Percentiles rank a stretch among this genome's conserved stretches.
Evolutionary conservation across 2,888 invertebrate species (phyloP).

Genomic region (Leptinotarsa peninsularis): DNA sequence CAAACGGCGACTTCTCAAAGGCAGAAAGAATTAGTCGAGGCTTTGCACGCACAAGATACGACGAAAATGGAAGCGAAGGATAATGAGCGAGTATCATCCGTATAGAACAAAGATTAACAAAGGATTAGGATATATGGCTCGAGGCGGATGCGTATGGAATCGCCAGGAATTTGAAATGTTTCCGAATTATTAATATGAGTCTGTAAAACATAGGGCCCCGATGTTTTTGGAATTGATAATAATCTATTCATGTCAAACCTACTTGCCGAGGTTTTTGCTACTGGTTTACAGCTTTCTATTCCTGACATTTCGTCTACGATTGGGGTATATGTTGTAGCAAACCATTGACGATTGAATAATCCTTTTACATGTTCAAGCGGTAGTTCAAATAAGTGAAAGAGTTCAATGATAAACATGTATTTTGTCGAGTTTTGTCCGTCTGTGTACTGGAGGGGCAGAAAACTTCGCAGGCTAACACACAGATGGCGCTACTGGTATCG

Average conservation of each 20-base stretch:
- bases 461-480: no score
- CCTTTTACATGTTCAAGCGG: no score
- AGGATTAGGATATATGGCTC: constrained; percentile 10
- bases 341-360: no score
- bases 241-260: background rate
- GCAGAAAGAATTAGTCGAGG: constrained; percentile 18
- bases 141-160: background rate
- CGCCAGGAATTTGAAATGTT: background rate
- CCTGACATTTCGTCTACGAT: no score
- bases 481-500: no score
- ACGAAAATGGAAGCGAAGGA: constrained; percentile 13
- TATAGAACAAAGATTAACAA: constrained; percentile 19
- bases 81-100: constrained; percentile 17
- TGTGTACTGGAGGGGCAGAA: no score
- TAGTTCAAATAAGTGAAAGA: no score
- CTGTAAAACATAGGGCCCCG: background rate
- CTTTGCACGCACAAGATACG: constrained; percentile 18
- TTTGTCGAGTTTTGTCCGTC: no score
- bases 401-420: no score
- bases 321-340: no score
- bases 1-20: constrained; percentile 12
- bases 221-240: background rate
- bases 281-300: no score
- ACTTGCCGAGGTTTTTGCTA: no score
- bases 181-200: background rate